Evolutionary conservation across 2,797 vertebrate genomes (phyloP), one percentile per base, ranked within the genome.

Genomic region (Parauchenoglanis ngamensis): DNA sequence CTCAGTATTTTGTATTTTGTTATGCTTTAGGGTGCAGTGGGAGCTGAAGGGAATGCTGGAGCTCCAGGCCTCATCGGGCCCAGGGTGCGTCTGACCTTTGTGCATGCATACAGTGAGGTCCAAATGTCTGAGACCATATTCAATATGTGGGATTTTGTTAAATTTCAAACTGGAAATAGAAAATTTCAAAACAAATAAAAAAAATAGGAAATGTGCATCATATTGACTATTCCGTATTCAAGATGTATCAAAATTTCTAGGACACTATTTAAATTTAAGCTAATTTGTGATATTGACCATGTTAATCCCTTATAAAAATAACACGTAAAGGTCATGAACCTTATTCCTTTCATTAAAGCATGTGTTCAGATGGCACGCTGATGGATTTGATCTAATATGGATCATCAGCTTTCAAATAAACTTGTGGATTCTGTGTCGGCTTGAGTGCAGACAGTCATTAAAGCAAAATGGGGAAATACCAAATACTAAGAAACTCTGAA

Each of bases 21-120:
- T 89, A 19, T 44, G 23, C 87, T 19, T 80, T 92, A 99, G 98
- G 98, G 98, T 86, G 95, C 96, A 81, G 90, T 97, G 87, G 98
- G 98, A 90, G 93, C 94, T 87, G 40, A 93, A 67, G 98, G 98
- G 40, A 95, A 95, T 91, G 94, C 96, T 0, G 98, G 98, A 90
- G 98, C 98, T 86, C 97, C 97, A 93, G 98, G 98, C 87, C 95
- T 99, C 35, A 54, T 96, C 40, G 98, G 98, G 84, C 97, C 95
- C 86, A 95, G 98, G 92, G 98, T 99, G 91, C 89, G 96, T 95
- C 96, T 98, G 92, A 89, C 95, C 94, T 67, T 31, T 31, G 2
- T 63, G 31, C 46, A 49, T 73, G 31, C 19, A 35, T 25, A 19
- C 28, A 44, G 3, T 79, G 11, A n/a, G 4, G 77, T 79, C 31